Conservation (phyloP, 2,888 invertebrate genomes). For the Lomographa bimaculata region DNA sequence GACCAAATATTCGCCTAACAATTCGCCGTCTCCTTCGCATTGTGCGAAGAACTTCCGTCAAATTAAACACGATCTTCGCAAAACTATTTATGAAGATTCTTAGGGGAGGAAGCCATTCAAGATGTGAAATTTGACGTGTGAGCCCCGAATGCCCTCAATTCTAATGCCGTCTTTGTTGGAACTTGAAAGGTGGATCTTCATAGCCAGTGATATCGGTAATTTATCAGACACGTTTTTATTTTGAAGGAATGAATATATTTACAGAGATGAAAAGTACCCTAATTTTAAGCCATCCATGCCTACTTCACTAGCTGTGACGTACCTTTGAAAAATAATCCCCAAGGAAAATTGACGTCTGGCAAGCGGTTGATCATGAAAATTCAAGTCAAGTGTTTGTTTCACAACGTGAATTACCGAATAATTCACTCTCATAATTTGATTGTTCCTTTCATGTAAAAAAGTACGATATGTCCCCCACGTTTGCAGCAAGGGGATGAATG, state of each 20-base stretch:
- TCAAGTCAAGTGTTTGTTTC: no score
- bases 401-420: no score
- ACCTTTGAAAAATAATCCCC: no score
- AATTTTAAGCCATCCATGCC: no score
- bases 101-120: constrained; percentile 64
- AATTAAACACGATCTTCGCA: constrained; percentile 75
- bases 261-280: no score
- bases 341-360: no score
- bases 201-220: constrained; percentile 59
- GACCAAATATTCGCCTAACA: constrained; percentile 52
- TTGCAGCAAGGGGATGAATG: no score
- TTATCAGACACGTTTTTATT: constrained; percentile 40
- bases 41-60: constrained; percentile 70
- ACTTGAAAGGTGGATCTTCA: constrained; percentile 59
- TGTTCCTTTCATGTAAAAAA: no score
- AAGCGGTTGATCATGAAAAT: no score
- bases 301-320: no score
- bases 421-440: no score
- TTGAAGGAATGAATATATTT: neutral
- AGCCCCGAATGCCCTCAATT: constrained; percentile 50
- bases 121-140: constrained; percentile 82
- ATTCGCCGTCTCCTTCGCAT: constrained; percentile 70
- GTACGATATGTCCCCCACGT: no score
- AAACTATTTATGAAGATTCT: constrained; percentile 83
- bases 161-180: constrained; percentile 62